phyloP scores from a whole-genome alignment of 2,113 vertebrate genomes.

The Carettochelys insculpta region DNA sequence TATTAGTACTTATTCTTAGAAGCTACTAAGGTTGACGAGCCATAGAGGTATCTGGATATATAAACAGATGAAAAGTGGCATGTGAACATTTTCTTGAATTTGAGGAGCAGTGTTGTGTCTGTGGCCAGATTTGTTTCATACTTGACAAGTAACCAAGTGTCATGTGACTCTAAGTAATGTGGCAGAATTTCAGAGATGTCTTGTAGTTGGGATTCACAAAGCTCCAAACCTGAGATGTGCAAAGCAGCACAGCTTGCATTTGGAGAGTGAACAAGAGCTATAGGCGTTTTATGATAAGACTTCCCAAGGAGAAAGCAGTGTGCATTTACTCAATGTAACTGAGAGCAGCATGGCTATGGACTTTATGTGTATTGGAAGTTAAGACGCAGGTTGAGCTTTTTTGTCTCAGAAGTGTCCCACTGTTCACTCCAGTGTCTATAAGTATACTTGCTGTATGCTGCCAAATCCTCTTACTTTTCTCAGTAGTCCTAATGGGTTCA shows the following conservation, averaged over 20 bases:
- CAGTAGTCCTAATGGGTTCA: rapidly evolving
- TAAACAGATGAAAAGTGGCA: background rate
- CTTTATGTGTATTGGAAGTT: background rate
- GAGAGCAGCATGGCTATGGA: background rate
- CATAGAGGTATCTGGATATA: background rate
- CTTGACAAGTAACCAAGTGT: no score
- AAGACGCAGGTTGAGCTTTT: background rate
- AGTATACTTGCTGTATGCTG: background rate
- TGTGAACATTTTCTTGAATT: background rate
- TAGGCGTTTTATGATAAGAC: background rate
- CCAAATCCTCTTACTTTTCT: background rate
- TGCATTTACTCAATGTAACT: background rate
- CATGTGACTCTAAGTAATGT: background rate
- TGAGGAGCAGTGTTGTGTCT: background rate
- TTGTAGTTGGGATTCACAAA: background rate
- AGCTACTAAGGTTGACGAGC: background rate
- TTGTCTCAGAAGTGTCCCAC: background rate
- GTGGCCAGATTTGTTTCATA: no score
- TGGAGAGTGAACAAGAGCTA: background rate
- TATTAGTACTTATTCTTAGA: background rate
- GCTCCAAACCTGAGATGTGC: background rate
- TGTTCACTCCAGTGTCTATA: background rate
- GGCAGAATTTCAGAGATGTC: background rate
- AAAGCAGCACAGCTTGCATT: background rate
- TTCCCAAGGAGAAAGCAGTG: background rate